Evolutionary conservation across 2,113 vertebrate genomes (phyloP), one percentile per base, ranked within the genome.

Genomic region (Sander vitreus): DNA sequence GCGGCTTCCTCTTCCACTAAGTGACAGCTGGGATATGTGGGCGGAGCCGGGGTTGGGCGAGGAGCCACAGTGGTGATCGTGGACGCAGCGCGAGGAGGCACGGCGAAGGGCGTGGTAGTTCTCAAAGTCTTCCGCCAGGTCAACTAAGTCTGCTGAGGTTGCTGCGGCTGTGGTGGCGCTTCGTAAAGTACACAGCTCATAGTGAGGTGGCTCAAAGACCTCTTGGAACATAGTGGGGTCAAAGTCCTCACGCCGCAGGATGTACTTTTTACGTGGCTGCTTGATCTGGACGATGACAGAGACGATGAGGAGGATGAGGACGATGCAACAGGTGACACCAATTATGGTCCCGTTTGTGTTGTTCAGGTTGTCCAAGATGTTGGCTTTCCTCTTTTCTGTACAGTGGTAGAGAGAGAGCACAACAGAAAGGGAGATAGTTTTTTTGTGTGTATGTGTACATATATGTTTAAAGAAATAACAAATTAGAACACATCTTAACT

Each of bases 141-240:
- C 98, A 4, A 96, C 96, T 81, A 99, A 95, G 92, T 99, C 98
- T 16, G 96, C 96, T 3, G 97, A 90, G 60, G 97, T 94, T 0
- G 89, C 92, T 27, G 95, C 95, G 21, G 96, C 94, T 14, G 92
- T 50, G 77, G 95, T 95, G 69, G 97, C 86, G 50, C 97, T 97
- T 90, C 97, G 96, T 48, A 99, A 95, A 33, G 98, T 97, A 85
- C 98, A 99, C 91, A 99, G 93, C 92, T 99, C 98, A 25, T 99
- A 99, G 84, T 99, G 98, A 6, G 97, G 98, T 79, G 98, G 97
- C 85, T 99, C 98, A 82, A 99, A 99, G 39, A 98, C 98, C 96
- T 99, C 98, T 93, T 99, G 98, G 91, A 99, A 99, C 84, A 98
- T 97, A 70, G 97, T 99, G 96, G 98, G 97, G 93, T 99, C 98